A percentile compares a stretch with the other conserved stretches of the same genome.
phyloP scores from a whole-genome alignment of 2,888 invertebrate species.

The Atrina japonica region DNA sequence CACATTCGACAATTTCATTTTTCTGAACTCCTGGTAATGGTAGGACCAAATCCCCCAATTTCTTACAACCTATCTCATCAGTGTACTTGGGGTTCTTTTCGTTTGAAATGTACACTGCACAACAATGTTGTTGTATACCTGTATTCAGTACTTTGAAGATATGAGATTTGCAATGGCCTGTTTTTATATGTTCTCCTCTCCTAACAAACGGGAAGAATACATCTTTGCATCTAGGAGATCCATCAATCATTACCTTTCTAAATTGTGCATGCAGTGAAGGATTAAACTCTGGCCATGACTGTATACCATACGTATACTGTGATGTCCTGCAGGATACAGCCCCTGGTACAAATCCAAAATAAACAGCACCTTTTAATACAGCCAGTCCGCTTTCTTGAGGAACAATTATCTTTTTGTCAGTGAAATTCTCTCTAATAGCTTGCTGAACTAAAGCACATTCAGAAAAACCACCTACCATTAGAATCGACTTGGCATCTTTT shows the following conservation, averaged over 20 bases:
- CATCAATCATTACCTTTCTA: constrained; percentile 29
- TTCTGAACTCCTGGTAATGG: constrained; percentile 1
- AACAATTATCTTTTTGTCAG: constrained; percentile 36
- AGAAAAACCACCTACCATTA: constrained; percentile 41
- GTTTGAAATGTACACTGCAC: constrained; percentile 37
- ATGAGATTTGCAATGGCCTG: constrained; percentile 31
- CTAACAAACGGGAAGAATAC: constrained; percentile 40
- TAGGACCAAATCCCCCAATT: constrained; percentile 37
- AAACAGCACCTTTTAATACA: constrained; percentile 51
- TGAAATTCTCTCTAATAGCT: constrained; percentile 26
- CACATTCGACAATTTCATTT: constrained; percentile 14
- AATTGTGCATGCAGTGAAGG: constrained; percentile 21
- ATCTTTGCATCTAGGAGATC: constrained; percentile 32
- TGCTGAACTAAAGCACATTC: constrained; percentile 36
- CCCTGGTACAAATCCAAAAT: constrained; percentile 45
- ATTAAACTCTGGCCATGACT: constrained; percentile 39
- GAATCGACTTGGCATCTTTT: constrained; percentile 5
- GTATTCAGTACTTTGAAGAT: constrained; percentile 27
- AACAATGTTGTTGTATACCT: constrained; percentile 22
- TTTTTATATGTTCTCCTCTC: constrained; percentile 37
- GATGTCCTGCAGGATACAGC: constrained; percentile 45
- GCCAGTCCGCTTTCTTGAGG: constrained; percentile 48
- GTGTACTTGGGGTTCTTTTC: constrained; percentile 31
- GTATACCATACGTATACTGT: constrained; percentile 47
- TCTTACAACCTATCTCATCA: constrained; percentile 30